Conservation (phyloP, 2,888 invertebrate species). For the Empis stercorea region DNA sequence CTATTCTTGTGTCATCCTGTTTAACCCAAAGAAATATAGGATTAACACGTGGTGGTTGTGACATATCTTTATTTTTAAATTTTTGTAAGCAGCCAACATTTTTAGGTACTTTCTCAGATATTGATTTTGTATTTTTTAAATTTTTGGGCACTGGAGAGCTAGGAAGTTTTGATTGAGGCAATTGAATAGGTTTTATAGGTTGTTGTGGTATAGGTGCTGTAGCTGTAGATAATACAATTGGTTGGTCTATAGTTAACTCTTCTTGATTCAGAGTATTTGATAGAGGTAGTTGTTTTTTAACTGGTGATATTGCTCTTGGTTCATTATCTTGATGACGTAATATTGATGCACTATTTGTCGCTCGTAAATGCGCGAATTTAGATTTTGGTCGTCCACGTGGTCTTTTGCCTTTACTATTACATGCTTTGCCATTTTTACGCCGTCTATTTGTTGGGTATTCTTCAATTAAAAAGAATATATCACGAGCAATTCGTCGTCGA, state of each 20-base stretch:
- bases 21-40: conserved; percentile 79
- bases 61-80: neutral
- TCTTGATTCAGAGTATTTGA: neutral
- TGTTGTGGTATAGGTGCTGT: neutral
- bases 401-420: conserved; percentile 19
- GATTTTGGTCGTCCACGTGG: conserved; percentile 24
- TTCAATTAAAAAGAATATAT: conserved; percentile 33
- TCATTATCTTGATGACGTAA: neutral
- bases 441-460: conserved; percentile 26
- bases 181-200: neutral
- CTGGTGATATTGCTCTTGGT: neutral
- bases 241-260: too few species aligned
- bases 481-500: conserved; percentile 32
- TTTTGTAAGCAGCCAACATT: neutral
- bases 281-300: too few species aligned
- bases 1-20: conserved; percentile 65
- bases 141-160: neutral
- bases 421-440: conserved; percentile 18
- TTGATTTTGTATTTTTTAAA: neutral
- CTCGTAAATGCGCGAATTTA: conserved; percentile 24
- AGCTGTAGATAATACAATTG: too few species aligned
- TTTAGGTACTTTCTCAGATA: neutral
- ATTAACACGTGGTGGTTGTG: conserved; percentile 47
- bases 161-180: neutral
- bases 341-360: conserved; percentile 10